Percentiles rank a stretch among this genome's conserved stretches.
phyloP scores from a whole-genome alignment of 1,140 invertebrate species.

The Danaus melanippus region DNA sequence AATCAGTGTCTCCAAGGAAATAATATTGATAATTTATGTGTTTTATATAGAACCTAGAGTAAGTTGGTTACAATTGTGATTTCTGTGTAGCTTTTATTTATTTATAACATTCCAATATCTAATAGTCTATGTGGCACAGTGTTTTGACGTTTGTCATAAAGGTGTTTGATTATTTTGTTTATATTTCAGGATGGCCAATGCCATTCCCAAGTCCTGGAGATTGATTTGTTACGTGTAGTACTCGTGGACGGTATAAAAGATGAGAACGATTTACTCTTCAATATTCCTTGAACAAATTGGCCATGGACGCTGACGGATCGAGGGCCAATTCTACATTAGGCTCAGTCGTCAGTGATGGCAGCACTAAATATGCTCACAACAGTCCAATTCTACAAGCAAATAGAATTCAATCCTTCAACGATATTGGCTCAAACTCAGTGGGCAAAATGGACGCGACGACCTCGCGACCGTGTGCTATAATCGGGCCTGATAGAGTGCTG shows the following conservation, averaged over 20 bases:
- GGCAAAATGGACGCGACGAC: conserved; percentile 49
- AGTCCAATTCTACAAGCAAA: conserved; percentile 35
- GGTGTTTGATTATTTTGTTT: conserved; percentile 59
- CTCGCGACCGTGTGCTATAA: conserved; percentile 64
- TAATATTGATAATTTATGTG: conserved; percentile 60
- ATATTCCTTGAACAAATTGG: conserved; percentile 23
- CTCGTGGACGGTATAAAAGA: conserved; percentile 28
- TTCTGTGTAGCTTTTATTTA: conserved; percentile 4
- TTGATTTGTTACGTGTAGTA: conserved; percentile 19
- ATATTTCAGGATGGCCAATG: conserved; percentile 58
- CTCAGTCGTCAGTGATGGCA: conserved; percentile 50
- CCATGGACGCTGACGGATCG: conserved; percentile 64
- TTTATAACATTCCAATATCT: conserved; percentile 13
- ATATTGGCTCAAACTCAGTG: conserved; percentile 48
- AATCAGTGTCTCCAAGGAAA: conserved; percentile 70
- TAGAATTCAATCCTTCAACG: conserved; percentile 51
- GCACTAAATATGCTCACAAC: conserved; percentile 41
- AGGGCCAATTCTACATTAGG: conserved; percentile 40
- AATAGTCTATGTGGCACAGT: conserved; percentile 60
- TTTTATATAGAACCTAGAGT: conserved; percentile 37
- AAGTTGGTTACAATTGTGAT: conserved; percentile 17
- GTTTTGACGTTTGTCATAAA: conserved; percentile 67
- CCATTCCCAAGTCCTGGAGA: conserved; percentile 21
- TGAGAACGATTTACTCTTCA: conserved; percentile 29
- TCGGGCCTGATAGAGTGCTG: conserved; percentile 59